Base-by-base conservation (phyloP, 2,113 vertebrate species). In the Lichenostomus cassidix region DNA sequence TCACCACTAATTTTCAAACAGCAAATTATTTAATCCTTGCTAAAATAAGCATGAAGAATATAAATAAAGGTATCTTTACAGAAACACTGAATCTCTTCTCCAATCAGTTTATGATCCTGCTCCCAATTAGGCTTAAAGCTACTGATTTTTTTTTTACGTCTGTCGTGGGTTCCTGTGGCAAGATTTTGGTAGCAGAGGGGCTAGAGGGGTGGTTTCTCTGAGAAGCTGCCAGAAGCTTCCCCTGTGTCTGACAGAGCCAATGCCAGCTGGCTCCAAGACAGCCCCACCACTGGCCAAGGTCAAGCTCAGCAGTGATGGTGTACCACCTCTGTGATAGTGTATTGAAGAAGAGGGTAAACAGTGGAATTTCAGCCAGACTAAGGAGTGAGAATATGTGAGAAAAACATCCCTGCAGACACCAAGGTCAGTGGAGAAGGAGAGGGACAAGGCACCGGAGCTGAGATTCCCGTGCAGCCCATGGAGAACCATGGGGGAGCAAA, bases 251-350 rank as follows among this genome's bases (percentile, higher is more conserved):
- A n/a, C 2, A 70, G 29, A 55, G 65, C 39, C 47, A 70, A 21
- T 29, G 20, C 46, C 78, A 75, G 69, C 19, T 19, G 22, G 68
- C 46, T 74, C 52, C 44, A 59, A 28, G 52, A 59, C 23, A 52
- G 60, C 52, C 12, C 27, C 52, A 12, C 18, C 7, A 1, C 24
- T 33, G 53, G 47, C 47, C 64, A 62, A 65, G 60, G 47, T 47
- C 0, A 0, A 78, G 37, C 33, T 28, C 53, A 46, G 17, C 37
- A 91, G 65, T 2, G 1, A 83, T 0, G 7, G 59, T 33, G 59
- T 1, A 58, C 33, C 2, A 11, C 65, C 65, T 83, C 12, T 62
- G 25, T 1, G 5, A 15, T 6, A 21, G 11, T 2, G 3, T 5
- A 16, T 7, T 25, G 42, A 44, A 67, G 46, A 60, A 49, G 7